These are phyloP conservation scores for Dinothrombium tinctorium DNA, from an alignment of 1,140 invertebrate genomes.

Conservation along the genomic window DNA sequence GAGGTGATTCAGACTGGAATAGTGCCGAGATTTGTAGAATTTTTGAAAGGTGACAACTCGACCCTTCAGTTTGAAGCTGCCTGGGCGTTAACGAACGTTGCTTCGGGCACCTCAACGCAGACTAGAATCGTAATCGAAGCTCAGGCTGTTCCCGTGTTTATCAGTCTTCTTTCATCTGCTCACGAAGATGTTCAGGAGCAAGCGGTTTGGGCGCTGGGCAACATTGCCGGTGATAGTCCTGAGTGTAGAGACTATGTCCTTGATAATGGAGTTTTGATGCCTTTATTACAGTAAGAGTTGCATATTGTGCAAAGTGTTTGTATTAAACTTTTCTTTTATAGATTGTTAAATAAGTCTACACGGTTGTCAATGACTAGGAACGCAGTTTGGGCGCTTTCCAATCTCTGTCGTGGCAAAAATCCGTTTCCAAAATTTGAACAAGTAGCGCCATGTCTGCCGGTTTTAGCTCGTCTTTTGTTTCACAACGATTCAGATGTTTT, in stretches of 20 bases:
- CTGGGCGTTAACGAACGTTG: conserved; percentile 93
- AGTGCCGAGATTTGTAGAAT: conserved; percentile 83
- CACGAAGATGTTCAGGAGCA: conserved; percentile 78
- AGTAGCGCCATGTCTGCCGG: conserved; percentile 47
- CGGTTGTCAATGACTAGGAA: conserved; percentile 79
- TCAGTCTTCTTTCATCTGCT: conserved; percentile 47
- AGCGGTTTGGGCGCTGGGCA: conserved; percentile 31
- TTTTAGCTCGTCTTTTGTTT: conserved; percentile 62
- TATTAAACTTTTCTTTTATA: too few relatives aligned
- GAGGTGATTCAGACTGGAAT: conserved; percentile 93
- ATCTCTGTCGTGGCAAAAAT: conserved; percentile 86
- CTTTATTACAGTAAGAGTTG: too few relatives aligned
- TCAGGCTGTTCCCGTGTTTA: conserved; percentile 76
- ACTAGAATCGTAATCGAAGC: conserved; percentile 79
- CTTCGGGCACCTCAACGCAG: conserved; percentile 80
- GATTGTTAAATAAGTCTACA: conserved; percentile 52
- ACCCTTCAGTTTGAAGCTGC: conserved; percentile 80
- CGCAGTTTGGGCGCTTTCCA: conserved; percentile 91
- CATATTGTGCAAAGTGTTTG: too few relatives aligned
- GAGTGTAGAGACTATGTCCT: conserved; percentile 75
- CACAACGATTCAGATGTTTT: conserved; percentile 73
- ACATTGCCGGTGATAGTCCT: conserved; percentile 86
- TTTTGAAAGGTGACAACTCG: conserved; percentile 55
- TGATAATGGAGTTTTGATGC: conserved; percentile 53
- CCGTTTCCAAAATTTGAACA: conserved; percentile 69